phyloP scores from a whole-genome alignment of 2,113 vertebrate species.

The Eclectus roratus region DNA sequence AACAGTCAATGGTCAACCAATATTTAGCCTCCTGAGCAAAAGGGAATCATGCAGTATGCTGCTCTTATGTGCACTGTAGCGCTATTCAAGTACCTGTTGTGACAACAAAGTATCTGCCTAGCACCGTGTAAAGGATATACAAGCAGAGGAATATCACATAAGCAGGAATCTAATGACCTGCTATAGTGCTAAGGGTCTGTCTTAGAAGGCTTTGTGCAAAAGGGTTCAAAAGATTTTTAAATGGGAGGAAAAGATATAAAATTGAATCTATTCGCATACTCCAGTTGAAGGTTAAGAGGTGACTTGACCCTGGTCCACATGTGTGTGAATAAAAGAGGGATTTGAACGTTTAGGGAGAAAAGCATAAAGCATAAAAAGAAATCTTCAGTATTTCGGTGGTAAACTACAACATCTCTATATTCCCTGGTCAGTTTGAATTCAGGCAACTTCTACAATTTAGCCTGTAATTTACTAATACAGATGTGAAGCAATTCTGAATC shows the following conservation, averaged over 20 bases:
- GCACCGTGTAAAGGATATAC: neutral
- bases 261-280: neutral
- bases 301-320: neutral
- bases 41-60: neutral
- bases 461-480: neutral
- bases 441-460: neutral
- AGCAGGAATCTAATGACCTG: neutral
- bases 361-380: neutral
- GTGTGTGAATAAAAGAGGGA: neutral
- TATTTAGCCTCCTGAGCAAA: neutral
- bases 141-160: neutral
- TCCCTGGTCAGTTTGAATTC: neutral
- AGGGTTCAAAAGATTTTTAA: neutral
- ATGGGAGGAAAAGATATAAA: neutral
- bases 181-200: neutral
- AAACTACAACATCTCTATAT: neutral
- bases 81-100: neutral
- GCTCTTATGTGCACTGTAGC: neutral
- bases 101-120: neutral
- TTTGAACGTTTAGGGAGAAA: neutral
- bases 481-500: neutral
- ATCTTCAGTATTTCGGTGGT: neutral
- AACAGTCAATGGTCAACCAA: neutral
- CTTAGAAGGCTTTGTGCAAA: neutral
- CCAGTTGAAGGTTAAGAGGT: neutral